phyloP scores from a whole-genome alignment of 2,888 invertebrate species.

The Nemotelus pantherinus region DNA sequence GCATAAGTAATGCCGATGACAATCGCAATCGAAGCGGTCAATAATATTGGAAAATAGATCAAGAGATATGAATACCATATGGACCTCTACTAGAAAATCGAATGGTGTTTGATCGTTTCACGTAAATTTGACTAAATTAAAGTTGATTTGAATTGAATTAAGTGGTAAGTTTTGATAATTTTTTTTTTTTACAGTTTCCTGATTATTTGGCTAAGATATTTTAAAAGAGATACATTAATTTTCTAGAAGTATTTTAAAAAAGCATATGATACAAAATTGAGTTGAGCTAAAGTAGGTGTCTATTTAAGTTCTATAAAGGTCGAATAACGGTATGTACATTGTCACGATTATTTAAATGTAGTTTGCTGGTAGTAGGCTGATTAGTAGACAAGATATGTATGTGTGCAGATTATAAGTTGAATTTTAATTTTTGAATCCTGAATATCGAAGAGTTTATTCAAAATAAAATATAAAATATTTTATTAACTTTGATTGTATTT shows the following conservation, averaged over 20 bases:
- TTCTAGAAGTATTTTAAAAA: not conserved
- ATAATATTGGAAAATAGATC: conserved; percentile 5
- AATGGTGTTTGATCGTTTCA: not conserved
- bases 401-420: too few relatives aligned
- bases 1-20: not conserved
- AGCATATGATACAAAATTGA: not conserved
- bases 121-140: not conserved
- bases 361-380: too few relatives aligned
- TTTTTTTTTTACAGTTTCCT: not conserved
- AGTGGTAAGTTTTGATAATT: not conserved
- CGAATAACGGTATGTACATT: not conserved
- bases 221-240: too few relatives aligned
- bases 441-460: too few relatives aligned
- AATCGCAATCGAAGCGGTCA: not conserved
- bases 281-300: not conserved
- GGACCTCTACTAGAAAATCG: too few relatives aligned
- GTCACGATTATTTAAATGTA: not conserved
- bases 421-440: too few relatives aligned
- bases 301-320: not conserved
- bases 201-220: too few relatives aligned
- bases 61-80: not conserved
- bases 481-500: too few relatives aligned
- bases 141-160: not conserved
- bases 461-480: too few relatives aligned
- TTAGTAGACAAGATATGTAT: too few relatives aligned